Evolutionary conservation across 2,888 invertebrate genomes (phyloP), one percentile per base, ranked within the genome.

Genomic region (Athripsodes cinereus): DNA sequence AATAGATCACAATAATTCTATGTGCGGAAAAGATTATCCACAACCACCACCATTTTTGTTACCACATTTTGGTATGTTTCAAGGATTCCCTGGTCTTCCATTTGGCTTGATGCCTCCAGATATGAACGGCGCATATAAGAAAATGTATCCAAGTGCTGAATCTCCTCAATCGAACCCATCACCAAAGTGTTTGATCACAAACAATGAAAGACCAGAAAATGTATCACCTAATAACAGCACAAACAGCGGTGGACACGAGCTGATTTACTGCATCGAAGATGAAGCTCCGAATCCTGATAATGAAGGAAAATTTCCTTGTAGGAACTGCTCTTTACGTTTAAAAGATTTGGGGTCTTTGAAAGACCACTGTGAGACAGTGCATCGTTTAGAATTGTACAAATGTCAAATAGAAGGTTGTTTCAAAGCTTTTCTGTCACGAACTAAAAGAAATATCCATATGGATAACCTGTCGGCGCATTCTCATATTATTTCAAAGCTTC

Each of bases 361-460:
- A 70, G 82, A 86, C 64, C 90, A 90, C 72, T 88, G 87, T 74
- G 87, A 88, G 71, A 80, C 76, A 62, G 74, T 80, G 52, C 90
- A 90, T 69, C 70, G 77, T 31, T 80, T 82, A 58, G 86, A 89
- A 58, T 82, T 89, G 74, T 86, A 85, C 67, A 81, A 84, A 62
- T 91, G 91, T 74, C 84, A 86, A n/a, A 78, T 88, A 52, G 81
- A 81, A 58, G 89, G 89, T 13, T 90, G 91, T 72, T 85, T 84
- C 52, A 86, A 88, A 66, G 85, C 88, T 51, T 92, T 91, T 73
- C 84, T 87, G 61, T 89, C 90, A 11, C 80, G 87, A 65, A 88
- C 89, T 63, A 86, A 87, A 65, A 81, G 91, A 61, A 90, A 90
- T 69, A 79, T 85, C 52, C 91, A 91, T 72, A 84, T 86, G 60